Evolutionary conservation across 2,113 vertebrate species (phyloP), one percentile per base, ranked within the genome.

Genomic region (Pygoscelis adeliae): DNA sequence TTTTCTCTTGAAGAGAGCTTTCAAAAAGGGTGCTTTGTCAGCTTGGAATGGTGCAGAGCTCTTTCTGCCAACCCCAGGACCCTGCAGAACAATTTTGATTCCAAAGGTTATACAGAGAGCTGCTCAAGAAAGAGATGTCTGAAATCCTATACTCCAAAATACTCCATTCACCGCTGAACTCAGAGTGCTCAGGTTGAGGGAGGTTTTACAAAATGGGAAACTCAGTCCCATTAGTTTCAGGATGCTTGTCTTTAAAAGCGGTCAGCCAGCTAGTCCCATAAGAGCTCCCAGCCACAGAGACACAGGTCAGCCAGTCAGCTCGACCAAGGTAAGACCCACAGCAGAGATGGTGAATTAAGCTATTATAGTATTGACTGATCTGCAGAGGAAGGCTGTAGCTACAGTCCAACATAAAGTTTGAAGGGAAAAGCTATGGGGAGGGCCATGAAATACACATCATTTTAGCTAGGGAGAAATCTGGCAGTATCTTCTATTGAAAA

Each of bases 11-110:
- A 67, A 73, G 36, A 94, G 78, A 86, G 62, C 87, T 85, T 94
- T 92, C 93, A 93, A 46, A 94, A 96, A 94, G 77, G 66, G 72
- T 83, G 89, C 94, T 96, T 96, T 97, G 95, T 93, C 94, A 96
- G 81, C 78, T 85, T 77, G 2, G 0, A 93, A 91, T 52, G 76
- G 79, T n/a, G 21, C 63, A 95, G 63, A 91, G 89, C 82, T 94
- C 78, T 84, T 67, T 94, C 87, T 90, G 93, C 93, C 87, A 96
- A 44, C 26, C 74, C n/a, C 25, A 52, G 76, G 85, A 90, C 95
- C 59, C 84, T 32, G n/a, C 38, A 56, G 87, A 94, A 71, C 36
- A 49, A 87, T 72, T 96, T 8, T 72, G 53, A 87, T 92, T 93
- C 87, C 93, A 93, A 95, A 97, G 91, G 86, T 94, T 42, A 42